phyloP scores from a whole-genome alignment of 53 echinoderm and acorn worm genomes.

The Patiria pectinifera region DNA sequence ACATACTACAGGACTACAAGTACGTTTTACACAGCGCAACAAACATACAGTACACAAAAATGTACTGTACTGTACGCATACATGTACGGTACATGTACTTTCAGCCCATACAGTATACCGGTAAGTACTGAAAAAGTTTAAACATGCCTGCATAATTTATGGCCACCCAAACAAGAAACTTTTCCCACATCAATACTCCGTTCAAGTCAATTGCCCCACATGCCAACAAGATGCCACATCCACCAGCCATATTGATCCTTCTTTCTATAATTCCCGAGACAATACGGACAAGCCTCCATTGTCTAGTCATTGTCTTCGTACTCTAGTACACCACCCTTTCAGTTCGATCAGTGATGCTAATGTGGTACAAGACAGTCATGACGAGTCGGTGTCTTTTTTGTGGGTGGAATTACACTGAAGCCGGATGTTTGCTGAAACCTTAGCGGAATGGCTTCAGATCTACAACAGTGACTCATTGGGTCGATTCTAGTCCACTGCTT shows the following conservation, averaged over 20 bases:
- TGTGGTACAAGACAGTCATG: background rate
- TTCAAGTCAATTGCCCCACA: background rate
- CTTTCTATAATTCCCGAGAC: background rate
- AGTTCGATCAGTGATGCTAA: background rate
- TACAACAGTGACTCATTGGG: slow-evolving; percentile 24
- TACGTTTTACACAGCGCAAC: background rate
- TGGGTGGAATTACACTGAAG: background rate
- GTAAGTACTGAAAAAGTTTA: background rate
- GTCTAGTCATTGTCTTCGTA: background rate
- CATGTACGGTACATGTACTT: background rate
- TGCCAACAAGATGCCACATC: background rate
- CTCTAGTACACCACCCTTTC: background rate
- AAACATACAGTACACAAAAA: too few species aligned
- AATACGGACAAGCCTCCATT: background rate
- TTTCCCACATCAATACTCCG: background rate
- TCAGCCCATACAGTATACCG: background rate
- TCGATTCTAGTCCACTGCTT: background rate
- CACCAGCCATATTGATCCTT: background rate
- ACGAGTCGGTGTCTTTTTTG: background rate
- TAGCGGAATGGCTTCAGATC: background rate
- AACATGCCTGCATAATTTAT: background rate
- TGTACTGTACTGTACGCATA: too few species aligned
- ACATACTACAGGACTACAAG: background rate
- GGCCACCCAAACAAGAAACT: background rate
- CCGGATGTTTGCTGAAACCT: background rate